Evolutionary conservation across 92 coral and sea anemone species (phyloP).

Genomic region (Diadumene lineata): DNA sequence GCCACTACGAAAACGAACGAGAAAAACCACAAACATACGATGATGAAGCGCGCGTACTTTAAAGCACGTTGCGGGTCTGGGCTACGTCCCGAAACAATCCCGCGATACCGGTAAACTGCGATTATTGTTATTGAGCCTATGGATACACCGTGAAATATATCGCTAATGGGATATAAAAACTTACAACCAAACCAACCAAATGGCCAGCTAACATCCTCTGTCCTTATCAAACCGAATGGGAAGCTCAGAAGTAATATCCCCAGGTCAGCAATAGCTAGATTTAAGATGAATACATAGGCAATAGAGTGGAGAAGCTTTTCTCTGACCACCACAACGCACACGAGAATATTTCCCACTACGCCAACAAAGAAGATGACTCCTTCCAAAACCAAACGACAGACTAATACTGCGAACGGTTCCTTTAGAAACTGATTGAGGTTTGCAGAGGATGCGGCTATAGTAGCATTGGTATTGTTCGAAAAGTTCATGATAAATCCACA

Average conservation of each 20-base stretch:
- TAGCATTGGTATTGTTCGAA: constrained; percentile 18
- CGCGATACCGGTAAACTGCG: constrained; percentile 76
- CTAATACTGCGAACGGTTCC: constrained; percentile 63
- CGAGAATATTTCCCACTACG: constrained; percentile 70
- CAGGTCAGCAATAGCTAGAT: constrained; percentile 76
- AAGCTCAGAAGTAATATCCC: constrained; percentile 71
- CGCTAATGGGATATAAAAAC: constrained; percentile 79
- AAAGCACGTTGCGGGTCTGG: constrained; percentile 41
- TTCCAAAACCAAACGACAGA: constrained; percentile 54
- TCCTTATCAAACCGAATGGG: constrained; percentile 75
- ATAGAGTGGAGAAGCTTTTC: constrained; percentile 63
- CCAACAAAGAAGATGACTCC: constrained; percentile 68
- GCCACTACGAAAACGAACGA: constrained; percentile 70
- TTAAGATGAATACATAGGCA: constrained; percentile 69
- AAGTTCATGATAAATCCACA: constrained; percentile 25
- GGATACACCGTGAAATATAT: constrained; percentile 80
- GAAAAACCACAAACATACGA: constrained; percentile 56
- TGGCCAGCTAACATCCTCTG: constrained; percentile 77
- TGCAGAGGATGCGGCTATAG: constrained; percentile 4
- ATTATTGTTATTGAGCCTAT: constrained; percentile 83
- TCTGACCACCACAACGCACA: constrained; percentile 70
- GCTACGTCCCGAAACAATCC: constrained; percentile 77
- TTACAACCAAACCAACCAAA: constrained; percentile 79
- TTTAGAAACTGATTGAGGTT: constrained; percentile 42
- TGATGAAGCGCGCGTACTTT: constrained; percentile 47